Conservation (phyloP, 2,113 vertebrate genomes). For the Heptranchias perlo region DNA sequence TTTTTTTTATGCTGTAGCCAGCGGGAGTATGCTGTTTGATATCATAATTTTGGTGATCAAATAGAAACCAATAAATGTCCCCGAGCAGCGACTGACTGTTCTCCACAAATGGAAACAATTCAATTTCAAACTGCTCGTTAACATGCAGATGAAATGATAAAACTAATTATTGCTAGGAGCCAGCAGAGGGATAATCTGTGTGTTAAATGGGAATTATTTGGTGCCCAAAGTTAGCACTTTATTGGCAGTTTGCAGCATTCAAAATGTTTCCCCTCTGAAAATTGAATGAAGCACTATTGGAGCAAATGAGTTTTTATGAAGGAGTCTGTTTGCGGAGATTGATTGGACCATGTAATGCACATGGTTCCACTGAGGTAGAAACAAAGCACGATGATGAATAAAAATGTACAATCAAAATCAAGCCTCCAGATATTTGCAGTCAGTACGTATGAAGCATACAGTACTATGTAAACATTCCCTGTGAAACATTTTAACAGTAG, state of each 20-base stretch:
- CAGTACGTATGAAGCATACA: neutral
- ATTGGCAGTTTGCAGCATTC: neutral
- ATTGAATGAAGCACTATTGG: too few relatives aligned
- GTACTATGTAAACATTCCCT: neutral
- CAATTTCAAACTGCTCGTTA: neutral
- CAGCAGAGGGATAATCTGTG: neutral
- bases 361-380: neutral
- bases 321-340: neutral
- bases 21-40: too few relatives aligned
- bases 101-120: neutral
- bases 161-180: neutral
- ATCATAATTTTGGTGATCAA: neutral
- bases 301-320: neutral
- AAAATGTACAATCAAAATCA: neutral
- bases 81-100: neutral
- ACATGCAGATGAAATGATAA: neutral
- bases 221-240: neutral
- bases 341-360: neutral
- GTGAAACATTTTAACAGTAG: neutral
- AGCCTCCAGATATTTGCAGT: neutral
- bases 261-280: neutral
- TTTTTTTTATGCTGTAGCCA: neutral
- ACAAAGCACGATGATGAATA: neutral
- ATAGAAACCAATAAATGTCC: neutral
- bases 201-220: neutral